These are phyloP conservation scores for Geopemphigus sp. DNA, from an alignment of 1,140 invertebrate species.

Conservation along the genomic window DNA sequence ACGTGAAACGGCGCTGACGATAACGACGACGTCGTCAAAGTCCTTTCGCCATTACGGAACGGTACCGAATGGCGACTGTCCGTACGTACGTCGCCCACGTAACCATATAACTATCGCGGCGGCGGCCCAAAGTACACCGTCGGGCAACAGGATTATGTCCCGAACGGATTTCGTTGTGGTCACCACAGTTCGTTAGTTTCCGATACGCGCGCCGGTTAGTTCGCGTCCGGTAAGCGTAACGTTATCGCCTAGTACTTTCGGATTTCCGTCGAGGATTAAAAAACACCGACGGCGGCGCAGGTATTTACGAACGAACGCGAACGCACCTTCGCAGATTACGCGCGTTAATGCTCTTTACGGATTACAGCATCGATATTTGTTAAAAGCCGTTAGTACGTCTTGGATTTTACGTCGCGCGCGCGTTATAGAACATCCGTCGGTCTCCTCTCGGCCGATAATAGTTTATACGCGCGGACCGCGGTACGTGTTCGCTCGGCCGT, in stretches of 20 bases:
- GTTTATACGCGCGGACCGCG: no score
- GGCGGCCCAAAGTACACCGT: not conserved
- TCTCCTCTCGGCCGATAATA: no score
- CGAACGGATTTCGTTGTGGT: slow-evolving; percentile 8
- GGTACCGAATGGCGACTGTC: not conserved
- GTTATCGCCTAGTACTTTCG: not conserved
- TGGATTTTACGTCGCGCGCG: no score
- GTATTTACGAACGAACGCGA: slow-evolving; percentile 15
- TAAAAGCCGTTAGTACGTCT: not conserved
- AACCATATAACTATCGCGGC: not conserved
- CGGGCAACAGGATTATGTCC: slow-evolving; percentile 26
- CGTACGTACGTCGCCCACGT: not conserved
- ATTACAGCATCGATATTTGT: slow-evolving; percentile 3
- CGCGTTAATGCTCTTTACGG: slow-evolving; percentile 28
- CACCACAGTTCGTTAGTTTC: slow-evolving; percentile 16
- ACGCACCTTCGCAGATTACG: not conserved
- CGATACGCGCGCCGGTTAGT: not conserved
- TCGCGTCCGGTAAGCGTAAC: not conserved
- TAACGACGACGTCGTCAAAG: no score
- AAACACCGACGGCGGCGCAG: not conserved
- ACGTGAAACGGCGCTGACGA: no score
- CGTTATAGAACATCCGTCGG: no score
- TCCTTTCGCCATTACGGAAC: no score
- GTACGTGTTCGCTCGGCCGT: no score
- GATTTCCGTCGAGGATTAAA: slow-evolving; percentile 9